phyloP scores from a whole-genome alignment of 2,797 vertebrate genomes.

The Lophotriccus pileatus region DNA sequence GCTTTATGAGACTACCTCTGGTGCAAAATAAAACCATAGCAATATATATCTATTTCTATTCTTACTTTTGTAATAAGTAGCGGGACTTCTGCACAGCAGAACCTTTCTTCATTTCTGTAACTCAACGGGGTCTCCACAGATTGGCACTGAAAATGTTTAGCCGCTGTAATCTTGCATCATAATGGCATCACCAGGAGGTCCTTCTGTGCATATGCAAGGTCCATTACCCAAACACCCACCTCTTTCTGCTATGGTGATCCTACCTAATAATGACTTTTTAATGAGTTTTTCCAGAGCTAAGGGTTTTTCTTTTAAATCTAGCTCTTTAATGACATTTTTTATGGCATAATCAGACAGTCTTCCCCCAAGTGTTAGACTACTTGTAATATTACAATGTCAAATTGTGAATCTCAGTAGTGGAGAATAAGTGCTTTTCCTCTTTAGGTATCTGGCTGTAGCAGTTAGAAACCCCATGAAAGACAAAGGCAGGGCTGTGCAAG shows the following conservation, averaged over 20 bases:
- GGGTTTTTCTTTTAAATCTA: conserved; percentile 34
- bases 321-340: background rate
- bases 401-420: background rate
- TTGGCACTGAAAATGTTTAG: conserved; percentile 16
- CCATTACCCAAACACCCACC: conserved; percentile 49
- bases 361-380: background rate
- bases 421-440: background rate
- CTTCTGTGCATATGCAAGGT: conserved; percentile 40
- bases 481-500: background rate
- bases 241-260: background rate
- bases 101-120: conserved; percentile 22
- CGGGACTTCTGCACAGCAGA: background rate
- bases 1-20: background rate
- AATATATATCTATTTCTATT: background rate
- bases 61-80: background rate
- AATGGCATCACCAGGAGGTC: conserved; percentile 54
- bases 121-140: background rate
- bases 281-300: conserved; percentile 36
- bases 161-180: conserved; percentile 6
- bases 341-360: background rate
- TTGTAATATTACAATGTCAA: background rate
- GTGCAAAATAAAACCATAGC: background rate
- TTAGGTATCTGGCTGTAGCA: background rate
- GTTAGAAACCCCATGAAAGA: background rate
- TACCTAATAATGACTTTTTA: conserved; percentile 44